phyloP scores from a whole-genome alignment of 2,113 vertebrate genomes.

The Vanacampus margaritifer region DNA sequence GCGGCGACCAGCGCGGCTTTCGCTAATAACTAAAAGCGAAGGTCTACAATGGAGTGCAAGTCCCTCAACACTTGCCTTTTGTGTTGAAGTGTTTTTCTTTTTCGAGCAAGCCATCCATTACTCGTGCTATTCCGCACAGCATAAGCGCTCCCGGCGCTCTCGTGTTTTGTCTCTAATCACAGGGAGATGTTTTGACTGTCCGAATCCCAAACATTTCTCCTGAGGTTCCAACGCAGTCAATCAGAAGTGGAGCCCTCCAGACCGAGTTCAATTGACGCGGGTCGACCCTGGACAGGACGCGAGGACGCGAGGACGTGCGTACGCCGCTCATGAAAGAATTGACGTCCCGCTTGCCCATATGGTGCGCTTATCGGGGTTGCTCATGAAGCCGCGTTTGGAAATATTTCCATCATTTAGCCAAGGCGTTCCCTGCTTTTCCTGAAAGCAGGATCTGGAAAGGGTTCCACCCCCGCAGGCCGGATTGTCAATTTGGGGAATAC shows the following conservation, averaged over 20 bases:
- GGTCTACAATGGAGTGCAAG: not conserved
- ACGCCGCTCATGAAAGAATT: slow-evolving; percentile 16
- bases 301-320: slow-evolving; percentile 28
- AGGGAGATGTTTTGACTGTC: not conserved
- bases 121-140: not conserved
- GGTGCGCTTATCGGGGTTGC: slow-evolving; percentile 43
- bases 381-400: slow-evolving; percentile 60
- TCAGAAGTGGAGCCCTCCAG: slow-evolving; percentile 9
- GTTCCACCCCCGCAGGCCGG: slow-evolving; percentile 30
- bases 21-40: slow-evolving; percentile 1
- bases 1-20: not conserved
- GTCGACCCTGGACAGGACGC: slow-evolving; percentile 23
- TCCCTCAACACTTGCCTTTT: not conserved
- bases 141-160: not conserved
- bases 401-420: slow-evolving; percentile 4
- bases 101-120: slow-evolving; percentile 1
- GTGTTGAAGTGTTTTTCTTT: slow-evolving; percentile 5
- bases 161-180: not conserved
- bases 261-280: slow-evolving; percentile 58
- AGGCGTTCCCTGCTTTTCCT: slow-evolving; percentile 19
- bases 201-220: not conserved
- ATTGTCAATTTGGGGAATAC: slow-evolving; percentile 23
- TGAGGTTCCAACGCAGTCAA: not conserved
- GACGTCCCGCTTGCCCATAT: slow-evolving; percentile 16
- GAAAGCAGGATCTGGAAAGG: no score